Base-by-base conservation (phyloP, 2,888 invertebrate species). In the Microplitis deprimator region DNA sequence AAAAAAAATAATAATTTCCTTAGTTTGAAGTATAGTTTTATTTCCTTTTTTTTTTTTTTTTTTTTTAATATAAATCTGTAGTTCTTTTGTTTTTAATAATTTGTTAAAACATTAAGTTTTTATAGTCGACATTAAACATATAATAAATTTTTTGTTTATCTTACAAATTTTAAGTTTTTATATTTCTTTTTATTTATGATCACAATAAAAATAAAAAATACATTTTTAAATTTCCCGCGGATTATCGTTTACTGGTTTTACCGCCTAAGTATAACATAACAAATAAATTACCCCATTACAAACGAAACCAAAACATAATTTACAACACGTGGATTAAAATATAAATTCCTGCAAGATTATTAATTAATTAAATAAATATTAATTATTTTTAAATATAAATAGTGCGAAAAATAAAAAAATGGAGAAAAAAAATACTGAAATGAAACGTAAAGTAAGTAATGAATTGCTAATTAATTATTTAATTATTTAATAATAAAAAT, bases 11-110 rank as follows among this genome's bases (percentile, higher is more conserved):
- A 29, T 29, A 29, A 29, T 29, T 29, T 29, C 4, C 4, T 29
- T 29, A 29, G 29, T 4, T 29, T 29, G 29, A 29, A 29, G 29
- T 41, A 41, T 41, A 10, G 10, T 41, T 78, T 80, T 77, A 81
- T 81, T 84, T 79, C 79, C 80, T 82, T 81, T 81, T 81, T 82
- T 79, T 50, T 50, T 81, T 82, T 79, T 50, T 50, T 50, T 50
- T 50, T 4, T 13, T 50, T 13, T 10, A 20, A 20, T 20, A 50
- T 50, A 50, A 50, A 50, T 50, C 13, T 13, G 13, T 5, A 13
- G 13, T 50, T 50, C 50, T 50, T 50, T 50, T 50, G 50, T 50
- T 50, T 50, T 50, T 50, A 50, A 50, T 50, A 50, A 13, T 50
- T 50, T 50, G 50, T 50, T 5, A 13, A 50, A 50, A 13, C 50